Base-by-base conservation (phyloP, 2,888 invertebrate genomes). In the Cartodere bifasciata region DNA sequence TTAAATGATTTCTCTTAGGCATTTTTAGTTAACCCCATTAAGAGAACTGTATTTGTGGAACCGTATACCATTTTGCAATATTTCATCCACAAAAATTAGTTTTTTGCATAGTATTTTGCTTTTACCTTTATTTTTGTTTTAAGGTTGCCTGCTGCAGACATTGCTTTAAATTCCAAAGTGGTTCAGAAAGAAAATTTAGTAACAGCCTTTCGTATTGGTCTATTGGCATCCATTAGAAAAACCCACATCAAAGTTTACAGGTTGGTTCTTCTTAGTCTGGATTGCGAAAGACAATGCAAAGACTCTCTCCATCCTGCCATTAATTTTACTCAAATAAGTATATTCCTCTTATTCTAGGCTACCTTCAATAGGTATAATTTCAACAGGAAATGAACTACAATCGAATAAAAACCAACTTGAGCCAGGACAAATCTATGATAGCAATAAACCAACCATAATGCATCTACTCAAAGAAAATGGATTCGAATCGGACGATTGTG, bases 371-470 rank as follows among this genome's bases (percentile, higher is more conserved):
- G 90, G 81, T 26, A 67, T 98, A 23, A 59, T 97, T 46, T 95
- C 95, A 0, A 95, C 95, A 2, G 97, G 97, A 25, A 90, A 91
- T 56, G 95, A 97, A 65, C 59, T 94, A 5, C 69, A 82, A 45
- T 38, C 42, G 23, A 73, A 75, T 36, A n/a, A n/a, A n/a, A 69
- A 68, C 0, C 65, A 69, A 28, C 56, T 75, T 20, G 64, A 62
- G 36, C 69, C 74, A 0, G 87, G 90, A 1, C 79, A 81, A 53
- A 85, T 98, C 32, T 73, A 85, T 38, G 98, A 98, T 60, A 86
- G 90, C 29, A 98, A 98, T 62, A 79, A 85, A 52, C 76, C 81
- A 5, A 84, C 86, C 58, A 59, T 98, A 16, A 63, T 77, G 37
- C 68, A 76, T 30, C 60, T 92, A 31, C 60, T 97, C 10, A 61